These are phyloP conservation scores for Drosophila orena DNA, from an alignment of 1,140 invertebrate species.

Conservation along the genomic window DNA sequence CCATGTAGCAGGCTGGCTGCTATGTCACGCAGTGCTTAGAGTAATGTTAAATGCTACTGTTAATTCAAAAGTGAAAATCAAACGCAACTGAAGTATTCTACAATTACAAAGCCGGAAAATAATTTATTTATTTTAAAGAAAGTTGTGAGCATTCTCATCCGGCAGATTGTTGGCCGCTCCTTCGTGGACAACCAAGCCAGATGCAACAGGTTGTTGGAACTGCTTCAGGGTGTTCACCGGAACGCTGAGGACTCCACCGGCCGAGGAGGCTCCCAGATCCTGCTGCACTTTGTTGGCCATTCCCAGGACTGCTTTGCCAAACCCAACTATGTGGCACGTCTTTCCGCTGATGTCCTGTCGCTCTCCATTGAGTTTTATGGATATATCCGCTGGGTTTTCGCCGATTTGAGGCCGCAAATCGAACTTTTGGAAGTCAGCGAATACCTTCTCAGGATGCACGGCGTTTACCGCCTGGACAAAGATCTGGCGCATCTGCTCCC, in stretches of 20 bases:
- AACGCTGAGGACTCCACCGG: constrained; percentile 91
- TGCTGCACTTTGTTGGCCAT: constrained; percentile 92
- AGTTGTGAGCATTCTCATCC: constrained; percentile 88
- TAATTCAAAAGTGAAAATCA: background rate
- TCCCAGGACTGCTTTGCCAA: constrained; percentile 96
- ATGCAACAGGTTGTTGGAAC: constrained; percentile 41
- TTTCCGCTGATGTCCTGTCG: constrained; percentile 62
- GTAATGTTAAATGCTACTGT: background rate
- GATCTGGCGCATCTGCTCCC: constrained; percentile 70
- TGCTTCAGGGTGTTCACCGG: constrained; percentile 87
- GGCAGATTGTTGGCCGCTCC: constrained; percentile 91
- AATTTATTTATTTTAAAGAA: too few relatives aligned
- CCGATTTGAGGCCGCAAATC: constrained; percentile 47
- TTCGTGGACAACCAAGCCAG: constrained; percentile 77
- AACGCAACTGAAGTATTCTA: background rate
- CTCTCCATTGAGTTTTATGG: constrained; percentile 64
- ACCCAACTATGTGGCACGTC: constrained; percentile 90
- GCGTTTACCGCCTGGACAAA: constrained; percentile 63
- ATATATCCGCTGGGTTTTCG: constrained; percentile 9
- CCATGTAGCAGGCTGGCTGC: constrained; percentile 3
- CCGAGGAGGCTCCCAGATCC: constrained; percentile 88
- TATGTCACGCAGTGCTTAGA: background rate
- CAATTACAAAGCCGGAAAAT: too few relatives aligned
- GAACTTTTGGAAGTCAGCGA: constrained; percentile 53
- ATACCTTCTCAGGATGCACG: constrained; percentile 75